Evolutionary conservation across 1,140 invertebrate species (phyloP), one percentile per base, ranked within the genome.

Genomic region (Bradysia coprophila): DNA sequence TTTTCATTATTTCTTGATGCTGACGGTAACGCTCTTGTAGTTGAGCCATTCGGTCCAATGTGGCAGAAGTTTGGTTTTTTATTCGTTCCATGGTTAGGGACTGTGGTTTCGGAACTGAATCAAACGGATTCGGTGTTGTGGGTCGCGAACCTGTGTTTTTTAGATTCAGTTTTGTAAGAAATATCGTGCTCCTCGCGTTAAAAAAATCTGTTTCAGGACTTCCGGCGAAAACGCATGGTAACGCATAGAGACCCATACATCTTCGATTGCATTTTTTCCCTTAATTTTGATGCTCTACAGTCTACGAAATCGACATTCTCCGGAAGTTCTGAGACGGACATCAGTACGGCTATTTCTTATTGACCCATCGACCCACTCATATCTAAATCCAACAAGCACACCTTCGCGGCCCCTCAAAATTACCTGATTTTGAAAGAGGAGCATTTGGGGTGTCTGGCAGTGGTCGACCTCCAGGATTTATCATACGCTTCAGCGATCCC

Each of bases 1-100:
- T 61, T 45, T 64, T 61, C 65, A 73, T 74, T 13, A 66, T 64
- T 45, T 68, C 57, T 49, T 76, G 75, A 47, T 78, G 75, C 48
- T 72, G 71, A 31, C 69, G 65, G 46, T 78, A 78, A 34, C 76
- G 60, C 48, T 76, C 68, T 61, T 78, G 68, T 22, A 72, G 51
- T 8, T 62, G 57, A 20, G 64, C 48, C 58, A 61, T 61, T 36
- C 54, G 49, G 47, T 60, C 57, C 42, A 59, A 31, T 13, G 58
- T 60, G 32, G 58, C 57, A 31, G 41, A 57, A 9, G 58, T 55
- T 42, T 60, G 59, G 32, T 38, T 56, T 49, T 60, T 59, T 32
- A 61, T 61, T 48, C 54, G 61, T 53, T 60, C 57, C 37, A 61
- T 51, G 38, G 55, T 51, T 23, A 61, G 50, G 2, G 58, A 61